Evolutionary conservation across 1,140 invertebrate species (phyloP), one percentile per base, ranked within the genome.

Genomic region (Melipona quadrifasciata): DNA sequence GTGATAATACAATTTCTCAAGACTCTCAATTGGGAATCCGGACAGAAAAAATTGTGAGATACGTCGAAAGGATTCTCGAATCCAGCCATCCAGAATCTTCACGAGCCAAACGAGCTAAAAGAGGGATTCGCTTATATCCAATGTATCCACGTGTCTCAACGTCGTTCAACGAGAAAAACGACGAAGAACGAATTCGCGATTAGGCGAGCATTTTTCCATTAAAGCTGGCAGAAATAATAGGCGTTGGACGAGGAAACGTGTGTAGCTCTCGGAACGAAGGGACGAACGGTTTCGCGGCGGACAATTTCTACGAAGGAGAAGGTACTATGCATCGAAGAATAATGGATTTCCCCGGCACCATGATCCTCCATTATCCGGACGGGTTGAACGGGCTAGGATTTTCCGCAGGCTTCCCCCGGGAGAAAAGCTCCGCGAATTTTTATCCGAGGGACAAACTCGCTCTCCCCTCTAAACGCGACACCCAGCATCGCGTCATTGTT

Each of bases 281-380:
- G 55, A 85, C 78, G 78, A 61, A 68, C 57, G 31, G 57, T 78
- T 55, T 85, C 34, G 6, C 47, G 27, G 51, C 16, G 74, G 77
- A 67, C 47, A 85, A 65, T 88, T 89, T 84, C 64, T 34, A 72
- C 53, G 27, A 19, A 68, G 87, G 61, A 55, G 71, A 64, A 47
- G 39, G 70, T 31, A 75, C 78, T 87, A 85, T 73, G 64, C 86
- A 89, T 85, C 68, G 73, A 80, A 81, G 80, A 90, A 90, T 87
- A 89, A 86, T 89, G 65, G 82, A 84, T 89, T 81, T 31, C 70
- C 39, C 82, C 81, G 65, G 73, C 61, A 19, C 55, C 85, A 82
- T 86, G 87, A 89, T 88, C 86, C 73, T 76, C 67, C 74, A 88
- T 88, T 88, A 87, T 87, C 55, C 61, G n/a, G 31, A 53, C 55